Percentiles rank a stretch among this genome's conserved stretches.
Conservation (phyloP, 1,140 invertebrate genomes). For the Nasonia longicornis region DNA sequence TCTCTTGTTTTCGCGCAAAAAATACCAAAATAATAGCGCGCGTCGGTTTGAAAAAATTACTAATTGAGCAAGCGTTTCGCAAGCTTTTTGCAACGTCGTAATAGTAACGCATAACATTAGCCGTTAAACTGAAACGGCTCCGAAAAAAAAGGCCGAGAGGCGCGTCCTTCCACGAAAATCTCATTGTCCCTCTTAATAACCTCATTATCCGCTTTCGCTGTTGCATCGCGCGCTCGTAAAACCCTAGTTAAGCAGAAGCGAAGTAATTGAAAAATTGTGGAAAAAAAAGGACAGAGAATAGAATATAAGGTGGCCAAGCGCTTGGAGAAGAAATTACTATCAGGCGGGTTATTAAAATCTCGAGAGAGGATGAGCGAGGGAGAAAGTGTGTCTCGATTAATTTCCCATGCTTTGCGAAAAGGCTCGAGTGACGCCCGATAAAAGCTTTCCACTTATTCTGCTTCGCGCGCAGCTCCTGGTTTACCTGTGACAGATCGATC, state of each 20-base stretch:
- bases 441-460: conserved; percentile 23
- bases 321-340: too few relatives aligned
- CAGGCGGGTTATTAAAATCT: background rate
- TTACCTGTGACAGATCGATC: background rate
- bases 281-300: background rate
- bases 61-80: too few relatives aligned
- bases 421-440: background rate
- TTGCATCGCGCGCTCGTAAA: background rate
- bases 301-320: too few relatives aligned
- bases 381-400: conserved; percentile 5
- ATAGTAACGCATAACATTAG: too few relatives aligned
- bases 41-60: too few relatives aligned
- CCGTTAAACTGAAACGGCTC: too few relatives aligned
- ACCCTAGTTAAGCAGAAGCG: too few relatives aligned
- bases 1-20: too few relatives aligned
- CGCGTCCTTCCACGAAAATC: background rate
- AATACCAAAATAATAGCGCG: too few relatives aligned
- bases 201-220: background rate
- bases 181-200: background rate
- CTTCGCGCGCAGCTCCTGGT: too few relatives aligned
- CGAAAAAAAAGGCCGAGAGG: too few relatives aligned
- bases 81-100: too few relatives aligned
- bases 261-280: conserved; percentile 3
- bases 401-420: conserved; percentile 1
- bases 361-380: background rate